Evolutionary conservation across 2,797 vertebrate genomes (phyloP).

Genomic region (Pteropus rufus): DNA sequence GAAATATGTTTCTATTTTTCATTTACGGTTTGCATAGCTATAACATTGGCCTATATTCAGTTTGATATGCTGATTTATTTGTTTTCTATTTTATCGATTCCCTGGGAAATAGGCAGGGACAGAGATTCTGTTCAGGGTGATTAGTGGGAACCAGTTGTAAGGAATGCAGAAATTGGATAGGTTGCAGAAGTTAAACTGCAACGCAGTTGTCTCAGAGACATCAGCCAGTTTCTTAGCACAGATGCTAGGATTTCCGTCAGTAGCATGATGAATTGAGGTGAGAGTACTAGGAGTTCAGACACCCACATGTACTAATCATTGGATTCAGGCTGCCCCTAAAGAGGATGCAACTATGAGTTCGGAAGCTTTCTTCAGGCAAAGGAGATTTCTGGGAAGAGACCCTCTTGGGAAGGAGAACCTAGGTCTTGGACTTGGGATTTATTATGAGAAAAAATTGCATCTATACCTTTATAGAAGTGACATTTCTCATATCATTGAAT

Average conservation of each 20-base stretch:
- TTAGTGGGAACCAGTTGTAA: neutral
- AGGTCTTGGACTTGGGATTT: neutral
- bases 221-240: neutral
- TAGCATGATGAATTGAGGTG: neutral
- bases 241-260: neutral
- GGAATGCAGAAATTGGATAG: neutral
- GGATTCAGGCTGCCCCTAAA: neutral
- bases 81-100: neutral
- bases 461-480: neutral
- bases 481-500: neutral
- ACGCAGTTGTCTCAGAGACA: neutral
- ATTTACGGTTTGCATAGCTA: neutral
- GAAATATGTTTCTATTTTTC: neutral
- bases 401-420: neutral
- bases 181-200: neutral
- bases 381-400: neutral
- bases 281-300: neutral
- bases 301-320: neutral
- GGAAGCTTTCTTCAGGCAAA: neutral
- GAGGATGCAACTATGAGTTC: neutral
- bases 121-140: neutral
- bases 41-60: neutral
- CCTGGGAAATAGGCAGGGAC: neutral
- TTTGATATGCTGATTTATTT: neutral
- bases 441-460: neutral